Conservation (phyloP, 2,888 invertebrate species). For the Epirrhoe tristata region DNA sequence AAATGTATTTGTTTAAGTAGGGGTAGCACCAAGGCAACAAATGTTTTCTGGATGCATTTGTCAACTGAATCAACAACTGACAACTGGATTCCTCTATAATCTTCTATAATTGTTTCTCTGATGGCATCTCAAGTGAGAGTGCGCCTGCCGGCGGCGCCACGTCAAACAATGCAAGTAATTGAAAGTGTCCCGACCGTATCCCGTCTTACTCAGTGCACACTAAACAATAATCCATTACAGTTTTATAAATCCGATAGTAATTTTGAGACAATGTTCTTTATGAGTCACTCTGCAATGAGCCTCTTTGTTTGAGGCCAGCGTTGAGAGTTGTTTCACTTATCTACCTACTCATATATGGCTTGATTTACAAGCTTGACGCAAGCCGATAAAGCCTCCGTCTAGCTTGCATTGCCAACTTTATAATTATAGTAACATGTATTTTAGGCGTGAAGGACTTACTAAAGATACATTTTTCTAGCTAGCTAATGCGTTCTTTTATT, state of each 20-base stretch:
- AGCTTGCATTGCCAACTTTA: background rate
- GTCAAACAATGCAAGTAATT: slow-evolving; percentile 72
- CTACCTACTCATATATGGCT: slow-evolving; percentile 26
- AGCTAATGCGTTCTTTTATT: too few relatives aligned
- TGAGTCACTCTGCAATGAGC: slow-evolving; percentile 53
- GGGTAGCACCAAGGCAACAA: background rate
- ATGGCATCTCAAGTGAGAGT: slow-evolving; percentile 37
- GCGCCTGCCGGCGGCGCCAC: slow-evolving; percentile 34
- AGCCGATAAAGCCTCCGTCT: background rate
- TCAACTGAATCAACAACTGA: slow-evolving; percentile 20
- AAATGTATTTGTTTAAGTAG: too few relatives aligned
- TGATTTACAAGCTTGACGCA: slow-evolving; percentile 29
- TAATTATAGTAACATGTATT: background rate
- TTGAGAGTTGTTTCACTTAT: slow-evolving; percentile 35
- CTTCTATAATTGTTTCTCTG: slow-evolving; percentile 29
- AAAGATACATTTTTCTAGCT: too few relatives aligned
- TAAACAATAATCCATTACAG: slow-evolving; percentile 76
- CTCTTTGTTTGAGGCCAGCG: slow-evolving; percentile 45
- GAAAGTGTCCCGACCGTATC: slow-evolving; percentile 69
- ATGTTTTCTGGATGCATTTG: background rate
- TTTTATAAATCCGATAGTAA: slow-evolving; percentile 72
- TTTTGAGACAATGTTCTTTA: slow-evolving; percentile 69
- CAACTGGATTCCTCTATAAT: slow-evolving; percentile 15
- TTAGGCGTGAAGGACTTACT: background rate
- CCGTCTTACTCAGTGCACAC: slow-evolving; percentile 54